Conservation (phyloP, 1,140 invertebrate species). For the Philaenus spumarius region DNA sequence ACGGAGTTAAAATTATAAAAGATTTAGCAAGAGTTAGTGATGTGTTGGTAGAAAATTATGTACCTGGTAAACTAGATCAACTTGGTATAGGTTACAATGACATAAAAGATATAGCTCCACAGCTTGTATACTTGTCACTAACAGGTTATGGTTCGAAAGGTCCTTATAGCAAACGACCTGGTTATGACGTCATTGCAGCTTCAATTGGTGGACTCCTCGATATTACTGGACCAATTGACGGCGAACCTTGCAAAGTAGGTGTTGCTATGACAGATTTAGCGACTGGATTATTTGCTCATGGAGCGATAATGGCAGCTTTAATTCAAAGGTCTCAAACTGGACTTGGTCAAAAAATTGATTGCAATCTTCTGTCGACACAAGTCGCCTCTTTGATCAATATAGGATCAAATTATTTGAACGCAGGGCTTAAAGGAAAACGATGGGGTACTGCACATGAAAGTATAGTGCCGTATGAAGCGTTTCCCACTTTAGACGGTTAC, state of each 20-base stretch:
- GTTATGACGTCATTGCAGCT: slow-evolving; percentile 93
- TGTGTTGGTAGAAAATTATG: slow-evolving; percentile 90
- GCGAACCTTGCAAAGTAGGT: slow-evolving; percentile 84
- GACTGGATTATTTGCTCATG: slow-evolving; percentile 90
- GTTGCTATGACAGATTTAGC: slow-evolving; percentile 90
- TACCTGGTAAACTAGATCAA: slow-evolving; percentile 79
- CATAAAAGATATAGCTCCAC: slow-evolving; percentile 62
- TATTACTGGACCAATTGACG: slow-evolving; percentile 78
- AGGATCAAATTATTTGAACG: slow-evolving; percentile 86
- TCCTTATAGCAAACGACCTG: slow-evolving; percentile 76
- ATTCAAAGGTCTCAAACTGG: slow-evolving; percentile 70
- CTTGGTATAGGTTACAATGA: slow-evolving; percentile 74
- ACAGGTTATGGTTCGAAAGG: slow-evolving; percentile 86
- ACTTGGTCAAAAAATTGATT: slow-evolving; percentile 86
- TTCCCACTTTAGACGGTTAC: slow-evolving; percentile 72
- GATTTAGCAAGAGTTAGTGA: slow-evolving; percentile 71
- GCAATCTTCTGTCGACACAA: slow-evolving; percentile 89
- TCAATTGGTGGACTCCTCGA: slow-evolving; percentile 85
- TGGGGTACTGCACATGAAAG: slow-evolving; percentile 91
- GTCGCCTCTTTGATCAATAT: slow-evolving; percentile 83
- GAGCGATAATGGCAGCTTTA: slow-evolving; percentile 90
- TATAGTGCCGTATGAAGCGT: slow-evolving; percentile 91
- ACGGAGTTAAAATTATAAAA: slow-evolving; percentile 61
- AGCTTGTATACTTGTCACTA: slow-evolving; percentile 89
- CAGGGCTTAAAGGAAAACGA: slow-evolving; percentile 61